Evolutionary conservation across 2,113 vertebrate species (phyloP).

Genomic region (Porphyrio hochstetteri): DNA sequence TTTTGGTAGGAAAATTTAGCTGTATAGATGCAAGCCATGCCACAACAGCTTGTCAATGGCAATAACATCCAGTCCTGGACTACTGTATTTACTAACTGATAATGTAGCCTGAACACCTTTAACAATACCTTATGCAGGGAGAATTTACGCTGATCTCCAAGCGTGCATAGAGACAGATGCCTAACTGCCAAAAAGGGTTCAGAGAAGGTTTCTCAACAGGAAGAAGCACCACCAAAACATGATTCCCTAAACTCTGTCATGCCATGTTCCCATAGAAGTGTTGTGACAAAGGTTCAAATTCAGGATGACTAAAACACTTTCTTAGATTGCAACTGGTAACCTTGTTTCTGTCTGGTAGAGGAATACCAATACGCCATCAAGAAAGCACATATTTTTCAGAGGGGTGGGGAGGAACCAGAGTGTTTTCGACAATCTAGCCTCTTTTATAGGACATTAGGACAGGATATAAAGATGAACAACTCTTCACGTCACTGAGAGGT

Average conservation of each 20-base stretch:
- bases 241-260: not conserved
- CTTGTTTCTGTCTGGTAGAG: not conserved
- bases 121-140: fast-evolving
- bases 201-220: not conserved
- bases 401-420: fast-evolving
- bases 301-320: not conserved
- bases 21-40: not conserved
- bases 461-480: not conserved
- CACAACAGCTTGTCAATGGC: not conserved
- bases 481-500: not conserved
- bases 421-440: not conserved
- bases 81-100: not conserved
- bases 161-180: not conserved
- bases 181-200: not conserved
- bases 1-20: not conserved
- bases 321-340: not conserved
- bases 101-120: not conserved
- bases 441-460: not conserved
- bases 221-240: not conserved
- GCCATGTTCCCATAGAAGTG: not conserved
- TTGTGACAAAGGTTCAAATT: not conserved
- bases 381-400: not conserved
- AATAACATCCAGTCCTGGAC: not conserved
- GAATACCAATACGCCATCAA: not conserved
- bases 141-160: not conserved